A percentile compares a stretch with the other conserved stretches of the same genome.
Evolutionary conservation across 1,140 invertebrate genomes (phyloP).

Genomic region (Pararge aegeria): DNA sequence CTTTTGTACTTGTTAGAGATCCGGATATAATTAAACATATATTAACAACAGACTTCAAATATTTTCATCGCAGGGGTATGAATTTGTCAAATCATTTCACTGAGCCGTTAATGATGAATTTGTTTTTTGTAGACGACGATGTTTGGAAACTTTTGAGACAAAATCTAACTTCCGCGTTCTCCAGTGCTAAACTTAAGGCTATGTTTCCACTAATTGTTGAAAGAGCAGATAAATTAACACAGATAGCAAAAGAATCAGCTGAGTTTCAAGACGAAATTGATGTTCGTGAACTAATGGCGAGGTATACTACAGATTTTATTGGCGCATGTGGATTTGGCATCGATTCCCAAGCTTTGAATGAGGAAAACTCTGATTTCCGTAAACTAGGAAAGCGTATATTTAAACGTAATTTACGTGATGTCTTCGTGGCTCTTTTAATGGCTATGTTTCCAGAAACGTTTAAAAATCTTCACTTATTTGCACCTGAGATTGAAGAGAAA

Average conservation of each 20-base stretch:
- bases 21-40: constrained; percentile 79
- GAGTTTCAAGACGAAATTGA: constrained; percentile 6
- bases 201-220: constrained; percentile 68
- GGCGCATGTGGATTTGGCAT: constrained; percentile 23
- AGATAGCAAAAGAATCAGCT: background rate
- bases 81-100: constrained; percentile 20
- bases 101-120: constrained; percentile 43
- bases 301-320: constrained; percentile 29
- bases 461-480: constrained; percentile 11
- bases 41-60: constrained; percentile 78
- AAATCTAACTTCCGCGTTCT: constrained; percentile 79
- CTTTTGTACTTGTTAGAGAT: constrained; percentile 66
- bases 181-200: constrained; percentile 74
- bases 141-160: constrained; percentile 78
- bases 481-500: constrained; percentile 12
- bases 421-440: constrained; percentile 3
- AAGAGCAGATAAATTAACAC: constrained; percentile 33
- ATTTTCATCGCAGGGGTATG: constrained; percentile 58
- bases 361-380: constrained; percentile 25
- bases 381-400: constrained; percentile 23
- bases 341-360: constrained; percentile 9
- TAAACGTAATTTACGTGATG: background rate
- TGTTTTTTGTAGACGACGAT: constrained; percentile 38
- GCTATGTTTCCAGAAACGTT: constrained; percentile 3
- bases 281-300: constrained; percentile 20